Percentiles rank a stretch among this genome's conserved stretches.
phyloP scores from a whole-genome alignment of 2,888 invertebrate species.

The Sisyra nigra region DNA sequence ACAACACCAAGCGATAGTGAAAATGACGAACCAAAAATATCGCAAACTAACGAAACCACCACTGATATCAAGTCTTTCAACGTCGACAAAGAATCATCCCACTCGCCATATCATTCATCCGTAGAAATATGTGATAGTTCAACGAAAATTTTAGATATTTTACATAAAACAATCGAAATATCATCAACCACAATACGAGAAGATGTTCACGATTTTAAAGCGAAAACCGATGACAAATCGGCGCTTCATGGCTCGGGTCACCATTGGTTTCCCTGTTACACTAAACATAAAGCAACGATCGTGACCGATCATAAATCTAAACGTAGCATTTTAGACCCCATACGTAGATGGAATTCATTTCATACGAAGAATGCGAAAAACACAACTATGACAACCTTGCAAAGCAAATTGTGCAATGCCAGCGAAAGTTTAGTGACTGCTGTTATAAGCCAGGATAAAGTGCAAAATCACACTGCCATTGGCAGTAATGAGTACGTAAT shows the following conservation, averaged over 20 bases:
- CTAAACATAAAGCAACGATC: constrained; percentile 3
- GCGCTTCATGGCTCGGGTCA: too few relatives aligned
- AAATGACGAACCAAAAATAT: not conserved
- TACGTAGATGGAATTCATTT: constrained; percentile 15
- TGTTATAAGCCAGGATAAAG: not conserved
- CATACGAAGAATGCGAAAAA: constrained; percentile 14
- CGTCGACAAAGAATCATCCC: not conserved
- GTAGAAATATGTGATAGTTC: not conserved
- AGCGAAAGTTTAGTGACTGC: constrained; percentile 5
- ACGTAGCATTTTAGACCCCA: constrained; percentile 6
- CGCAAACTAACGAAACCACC: not conserved
- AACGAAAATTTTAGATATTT: constrained; percentile 4
- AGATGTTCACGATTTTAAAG: not conserved
- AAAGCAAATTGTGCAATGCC: constrained; percentile 3
- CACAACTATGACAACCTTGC: constrained; percentile 1
- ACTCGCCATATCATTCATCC: not conserved
- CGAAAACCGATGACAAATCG: not conserved
- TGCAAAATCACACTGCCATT: not conserved
- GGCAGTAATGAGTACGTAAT: too few relatives aligned
- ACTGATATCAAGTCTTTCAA: not conserved
- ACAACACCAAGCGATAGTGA: not conserved
- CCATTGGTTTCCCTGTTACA: not conserved
- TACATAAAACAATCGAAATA: constrained; percentile 7
- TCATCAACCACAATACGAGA: constrained; percentile 2
- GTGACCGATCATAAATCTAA: constrained; percentile 2